Evolutionary conservation across 2,113 vertebrate genomes (phyloP).

Genomic region (Chionis minor): DNA sequence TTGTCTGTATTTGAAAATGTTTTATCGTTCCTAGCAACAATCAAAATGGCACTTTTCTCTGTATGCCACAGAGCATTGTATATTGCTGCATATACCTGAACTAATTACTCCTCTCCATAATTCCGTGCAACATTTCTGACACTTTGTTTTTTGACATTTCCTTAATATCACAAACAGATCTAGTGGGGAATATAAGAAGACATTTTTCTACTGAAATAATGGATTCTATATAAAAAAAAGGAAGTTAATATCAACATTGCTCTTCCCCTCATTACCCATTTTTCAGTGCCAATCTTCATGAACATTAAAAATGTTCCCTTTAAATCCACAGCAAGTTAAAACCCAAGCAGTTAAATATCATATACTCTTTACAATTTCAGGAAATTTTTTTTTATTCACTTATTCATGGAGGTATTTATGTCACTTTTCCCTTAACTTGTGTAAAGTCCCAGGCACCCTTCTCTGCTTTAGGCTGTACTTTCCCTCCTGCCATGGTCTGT

Average conservation of each 20-base stretch:
- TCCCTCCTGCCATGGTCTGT: not conserved
- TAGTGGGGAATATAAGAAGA: not conserved
- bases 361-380: not conserved
- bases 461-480: not conserved
- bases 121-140: not conserved
- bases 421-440: not conserved
- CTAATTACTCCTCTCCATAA: not conserved
- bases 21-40: not conserved
- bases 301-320: not conserved
- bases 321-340: not conserved
- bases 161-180: not conserved
- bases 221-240: not conserved
- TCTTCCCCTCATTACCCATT: not conserved
- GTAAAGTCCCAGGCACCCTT: not conserved
- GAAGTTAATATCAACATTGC: not conserved
- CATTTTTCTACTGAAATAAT: not conserved
- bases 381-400: not conserved
- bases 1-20: not conserved
- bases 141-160: not conserved
- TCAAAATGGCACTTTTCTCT: not conserved
- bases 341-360: rapidly evolving
- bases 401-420: not conserved
- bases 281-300: not conserved
- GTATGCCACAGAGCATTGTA: not conserved
- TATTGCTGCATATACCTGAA: not conserved